These are phyloP conservation scores for Habrosyne pyritoides DNA, from an alignment of 2,888 invertebrate species.

Conservation along the genomic window DNA sequence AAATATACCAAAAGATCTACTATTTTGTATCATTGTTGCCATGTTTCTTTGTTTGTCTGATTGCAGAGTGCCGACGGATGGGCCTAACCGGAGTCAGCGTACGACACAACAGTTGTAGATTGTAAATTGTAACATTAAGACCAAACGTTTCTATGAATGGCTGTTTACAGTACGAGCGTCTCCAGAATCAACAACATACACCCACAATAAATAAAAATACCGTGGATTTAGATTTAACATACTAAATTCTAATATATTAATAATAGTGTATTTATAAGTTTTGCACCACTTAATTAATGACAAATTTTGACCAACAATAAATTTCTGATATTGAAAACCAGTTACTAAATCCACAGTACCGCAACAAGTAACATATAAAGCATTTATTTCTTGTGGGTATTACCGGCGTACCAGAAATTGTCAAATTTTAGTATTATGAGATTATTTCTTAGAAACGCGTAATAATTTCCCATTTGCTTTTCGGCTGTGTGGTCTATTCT, in stretches of 20 bases:
- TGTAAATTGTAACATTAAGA: slow-evolving; percentile 54
- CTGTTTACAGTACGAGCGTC: slow-evolving; percentile 21
- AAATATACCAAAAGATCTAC: slow-evolving; percentile 26
- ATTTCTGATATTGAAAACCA: background rate
- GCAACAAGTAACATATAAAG: background rate
- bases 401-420: slow-evolving; percentile 42
- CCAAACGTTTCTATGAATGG: slow-evolving; percentile 34
- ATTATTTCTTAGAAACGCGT: slow-evolving; percentile 34
- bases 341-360: slow-evolving; percentile 3
- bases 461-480: slow-evolving; percentile 32
- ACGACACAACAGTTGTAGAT: slow-evolving; percentile 63
- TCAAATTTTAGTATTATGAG: slow-evolving; percentile 43
- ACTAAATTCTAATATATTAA: background rate
- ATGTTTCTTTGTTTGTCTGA: slow-evolving; percentile 79
- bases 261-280: background rate
- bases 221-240: slow-evolving; percentile 26
- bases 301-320: background rate
- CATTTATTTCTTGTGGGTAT: slow-evolving; percentile 68
- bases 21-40: slow-evolving; percentile 67
- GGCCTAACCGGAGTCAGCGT: slow-evolving; percentile 46
- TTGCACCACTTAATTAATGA: background rate
- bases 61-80: slow-evolving; percentile 66
- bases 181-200: slow-evolving; percentile 21
- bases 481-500: slow-evolving; percentile 71
- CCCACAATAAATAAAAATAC: slow-evolving; percentile 53